A percentile compares a stretch with the other conserved stretches of the same genome.
Evolutionary conservation across 1,140 invertebrate species (phyloP).

Genomic region (Cherax destructor): DNA sequence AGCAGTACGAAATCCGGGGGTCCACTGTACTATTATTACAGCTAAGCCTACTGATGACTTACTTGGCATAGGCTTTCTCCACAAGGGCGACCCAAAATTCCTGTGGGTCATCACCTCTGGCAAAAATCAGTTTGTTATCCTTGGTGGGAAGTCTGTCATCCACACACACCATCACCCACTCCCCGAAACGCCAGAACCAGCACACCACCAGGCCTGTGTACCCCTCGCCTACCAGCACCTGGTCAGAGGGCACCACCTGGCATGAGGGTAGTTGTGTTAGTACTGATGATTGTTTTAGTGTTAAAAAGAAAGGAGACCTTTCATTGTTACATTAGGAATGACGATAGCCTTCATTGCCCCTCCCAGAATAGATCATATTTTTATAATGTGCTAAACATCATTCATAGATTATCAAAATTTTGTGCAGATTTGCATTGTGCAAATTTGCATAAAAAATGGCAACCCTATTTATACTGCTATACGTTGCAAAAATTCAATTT

Average conservation of each 20-base stretch:
- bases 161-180: slow-evolving; percentile 77
- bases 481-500: too few relatives aligned
- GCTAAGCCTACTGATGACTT: not conserved
- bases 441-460: too few relatives aligned
- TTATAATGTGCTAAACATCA: too few relatives aligned
- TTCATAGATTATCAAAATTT: too few relatives aligned
- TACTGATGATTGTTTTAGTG: not conserved
- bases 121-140: slow-evolving; percentile 75
- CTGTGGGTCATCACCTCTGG: slow-evolving; percentile 74
- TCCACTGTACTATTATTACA: too few relatives aligned
- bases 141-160: slow-evolving; percentile 77
- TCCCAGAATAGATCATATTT: too few relatives aligned
- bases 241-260: slow-evolving; percentile 75
- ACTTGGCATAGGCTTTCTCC: slow-evolving; percentile 76
- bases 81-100: slow-evolving; percentile 79
- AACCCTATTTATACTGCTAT: too few relatives aligned
- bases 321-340: too few relatives aligned
- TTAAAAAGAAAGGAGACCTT: too few relatives aligned
- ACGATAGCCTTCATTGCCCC: too few relatives aligned
- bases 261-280: not conserved
- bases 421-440: too few relatives aligned
- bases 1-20: too few relatives aligned
- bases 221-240: slow-evolving; percentile 73
- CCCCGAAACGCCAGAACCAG: slow-evolving; percentile 77
- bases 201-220: slow-evolving; percentile 77